Evolutionary conservation across 2,888 invertebrate species (phyloP).

Genomic region (Chalcis sispes): DNA sequence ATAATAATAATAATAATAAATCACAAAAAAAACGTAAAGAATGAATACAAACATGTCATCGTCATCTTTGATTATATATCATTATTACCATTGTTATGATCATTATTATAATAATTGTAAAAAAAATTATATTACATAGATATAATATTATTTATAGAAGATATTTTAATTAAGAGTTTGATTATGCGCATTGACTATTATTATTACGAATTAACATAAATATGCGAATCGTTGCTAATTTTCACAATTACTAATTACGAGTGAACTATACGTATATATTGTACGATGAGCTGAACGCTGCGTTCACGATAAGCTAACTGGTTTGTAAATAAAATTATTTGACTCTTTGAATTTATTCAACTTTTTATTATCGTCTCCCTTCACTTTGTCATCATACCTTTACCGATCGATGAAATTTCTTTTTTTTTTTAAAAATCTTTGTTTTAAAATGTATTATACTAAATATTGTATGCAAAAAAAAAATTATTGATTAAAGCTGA

Average conservation of each 20-base stretch:
- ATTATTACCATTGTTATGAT: conserved; percentile 11
- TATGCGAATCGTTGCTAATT: conserved; percentile 51
- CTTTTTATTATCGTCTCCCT: conserved; percentile 20
- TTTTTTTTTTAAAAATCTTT: no score
- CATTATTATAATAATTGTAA: conserved; percentile 56
- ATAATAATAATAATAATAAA: no score
- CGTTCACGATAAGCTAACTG: conserved; percentile 74
- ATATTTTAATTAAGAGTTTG: conserved; percentile 36
- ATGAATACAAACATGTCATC: no score
- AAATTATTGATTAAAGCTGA: no score
- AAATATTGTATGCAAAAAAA: no score
- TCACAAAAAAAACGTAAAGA: no score
- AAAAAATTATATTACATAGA: conserved; percentile 38
- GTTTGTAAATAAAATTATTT: conserved; percentile 76
- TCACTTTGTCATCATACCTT: no score
- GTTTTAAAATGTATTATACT: no score
- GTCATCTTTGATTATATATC: conserved; percentile 16
- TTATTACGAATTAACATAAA: conserved; percentile 50
- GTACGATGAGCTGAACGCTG: conserved; percentile 70
- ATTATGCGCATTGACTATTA: conserved; percentile 42
- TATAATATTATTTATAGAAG: conserved; percentile 54
- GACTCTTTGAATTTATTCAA: conserved; percentile 70
- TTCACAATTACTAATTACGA: conserved; percentile 55
- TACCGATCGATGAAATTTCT: no score
- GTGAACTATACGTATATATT: conserved; percentile 61